Evolutionary conservation across 2,797 vertebrate species (phyloP).

Genomic region (Picus viridis): DNA sequence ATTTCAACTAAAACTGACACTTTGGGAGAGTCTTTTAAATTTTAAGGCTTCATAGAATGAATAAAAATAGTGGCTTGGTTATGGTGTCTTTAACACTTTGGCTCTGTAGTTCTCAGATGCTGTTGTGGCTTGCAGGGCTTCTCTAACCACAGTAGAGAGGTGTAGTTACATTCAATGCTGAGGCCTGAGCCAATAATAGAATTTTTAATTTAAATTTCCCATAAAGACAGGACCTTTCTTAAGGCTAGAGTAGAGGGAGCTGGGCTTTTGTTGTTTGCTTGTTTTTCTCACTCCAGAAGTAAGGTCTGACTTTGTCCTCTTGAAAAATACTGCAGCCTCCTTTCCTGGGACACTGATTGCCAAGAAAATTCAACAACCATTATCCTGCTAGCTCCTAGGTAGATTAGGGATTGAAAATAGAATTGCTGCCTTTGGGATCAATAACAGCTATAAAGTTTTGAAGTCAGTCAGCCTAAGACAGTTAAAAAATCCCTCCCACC

Average conservation of each 20-base stretch:
- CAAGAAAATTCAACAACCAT: background rate
- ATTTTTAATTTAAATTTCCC: constrained; percentile 16
- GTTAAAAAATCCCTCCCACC: constrained; percentile 28
- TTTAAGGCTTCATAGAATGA: background rate
- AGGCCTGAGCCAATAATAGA: background rate
- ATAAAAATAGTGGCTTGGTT: background rate
- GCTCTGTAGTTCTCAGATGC: background rate
- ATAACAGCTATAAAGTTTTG: background rate
- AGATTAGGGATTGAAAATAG: constrained; percentile 22
- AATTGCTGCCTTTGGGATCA: constrained; percentile 29
- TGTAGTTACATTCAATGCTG: background rate
- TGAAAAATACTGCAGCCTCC: background rate
- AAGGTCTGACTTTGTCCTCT: constrained; percentile 12
- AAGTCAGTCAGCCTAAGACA: constrained; percentile 6
- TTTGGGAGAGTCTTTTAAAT: background rate
- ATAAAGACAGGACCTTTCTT: background rate
- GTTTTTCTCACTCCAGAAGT: constrained; percentile 7
- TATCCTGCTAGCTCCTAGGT: constrained; percentile 4
- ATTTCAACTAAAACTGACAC: background rate
- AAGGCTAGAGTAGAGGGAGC: background rate
- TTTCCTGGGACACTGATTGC: background rate
- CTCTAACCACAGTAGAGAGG: constrained; percentile 2
- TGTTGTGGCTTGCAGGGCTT: constrained; percentile 12
- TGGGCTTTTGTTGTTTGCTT: background rate
- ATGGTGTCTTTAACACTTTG: background rate